Evolutionary conservation across 2,113 vertebrate species (phyloP).

Genomic region (Sterrhoptilus dennistouni): DNA sequence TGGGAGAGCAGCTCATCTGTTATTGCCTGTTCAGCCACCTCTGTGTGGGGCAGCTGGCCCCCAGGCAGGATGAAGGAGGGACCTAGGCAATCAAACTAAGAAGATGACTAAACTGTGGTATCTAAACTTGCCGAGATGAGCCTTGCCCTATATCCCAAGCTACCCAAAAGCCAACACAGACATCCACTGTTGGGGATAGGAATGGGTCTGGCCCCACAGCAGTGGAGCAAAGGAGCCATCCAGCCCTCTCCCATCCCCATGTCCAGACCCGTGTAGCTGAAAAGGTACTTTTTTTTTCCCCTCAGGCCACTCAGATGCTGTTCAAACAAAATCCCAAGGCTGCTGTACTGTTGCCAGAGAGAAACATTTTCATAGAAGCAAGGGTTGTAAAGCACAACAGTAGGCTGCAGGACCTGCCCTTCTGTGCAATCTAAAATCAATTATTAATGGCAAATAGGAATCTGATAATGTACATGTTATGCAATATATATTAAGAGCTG

Average conservation of each 20-base stretch:
- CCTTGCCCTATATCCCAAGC: not conserved
- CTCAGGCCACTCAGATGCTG: not conserved
- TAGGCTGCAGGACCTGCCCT: not conserved
- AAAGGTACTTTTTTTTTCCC: fast-evolving
- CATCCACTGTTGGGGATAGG: not conserved
- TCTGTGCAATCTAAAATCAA: not conserved
- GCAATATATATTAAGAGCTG: not conserved
- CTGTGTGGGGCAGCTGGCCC: not conserved
- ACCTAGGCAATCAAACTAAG: not conserved
- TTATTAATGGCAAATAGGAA: not conserved
- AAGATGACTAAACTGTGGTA: not conserved
- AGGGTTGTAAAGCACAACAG: not conserved
- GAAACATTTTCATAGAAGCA: not conserved
- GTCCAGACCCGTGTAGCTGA: not conserved
- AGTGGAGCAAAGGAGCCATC: not conserved
- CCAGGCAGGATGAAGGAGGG: not conserved
- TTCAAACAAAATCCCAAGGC: not conserved
- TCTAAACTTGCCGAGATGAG: not conserved
- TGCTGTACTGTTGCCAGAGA: not conserved
- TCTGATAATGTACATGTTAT: not conserved
- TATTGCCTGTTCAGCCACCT: not conserved
- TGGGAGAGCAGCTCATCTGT: not conserved
- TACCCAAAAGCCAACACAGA: not conserved
- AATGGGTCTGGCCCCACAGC: not conserved
- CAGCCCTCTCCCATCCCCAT: not conserved